Evolutionary conservation across 2,888 invertebrate species (phyloP).

Genomic region (Mesoligia furuncula): DNA sequence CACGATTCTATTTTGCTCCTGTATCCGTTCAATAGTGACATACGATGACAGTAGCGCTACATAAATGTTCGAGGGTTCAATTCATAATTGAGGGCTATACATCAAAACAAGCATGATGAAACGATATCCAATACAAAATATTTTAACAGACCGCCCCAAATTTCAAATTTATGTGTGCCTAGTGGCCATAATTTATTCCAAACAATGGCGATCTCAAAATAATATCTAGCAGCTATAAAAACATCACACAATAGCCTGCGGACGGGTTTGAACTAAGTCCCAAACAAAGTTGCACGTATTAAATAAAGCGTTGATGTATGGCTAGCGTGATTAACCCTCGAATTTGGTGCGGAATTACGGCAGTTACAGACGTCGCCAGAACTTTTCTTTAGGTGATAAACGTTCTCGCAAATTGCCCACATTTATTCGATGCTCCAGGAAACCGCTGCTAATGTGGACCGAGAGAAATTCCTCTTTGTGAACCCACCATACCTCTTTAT

Average conservation of each 20-base stretch:
- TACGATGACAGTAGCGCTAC: conserved; percentile 7
- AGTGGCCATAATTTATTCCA: conserved; percentile 58
- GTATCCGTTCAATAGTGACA: background rate
- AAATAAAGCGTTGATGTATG: conserved; percentile 85
- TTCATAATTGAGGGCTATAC: conserved; percentile 26
- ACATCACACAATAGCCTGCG: conserved; percentile 61
- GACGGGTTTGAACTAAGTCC: conserved; percentile 73
- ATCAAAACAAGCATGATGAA: conserved; percentile 44
- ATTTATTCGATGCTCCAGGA: conserved; percentile 85
- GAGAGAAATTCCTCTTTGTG: conserved; percentile 79
- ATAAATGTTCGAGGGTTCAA: conserved; percentile 28
- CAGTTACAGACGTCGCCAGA: conserved; percentile 86
- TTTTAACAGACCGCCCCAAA: conserved; percentile 47
- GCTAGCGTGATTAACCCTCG: conserved; percentile 85
- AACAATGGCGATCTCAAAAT: conserved; percentile 62
- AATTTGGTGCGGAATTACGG: conserved; percentile 84
- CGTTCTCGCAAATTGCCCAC: conserved; percentile 88
- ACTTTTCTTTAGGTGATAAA: conserved; percentile 90
- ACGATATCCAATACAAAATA: conserved; percentile 53
- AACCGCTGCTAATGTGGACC: conserved; percentile 83
- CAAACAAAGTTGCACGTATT: conserved; percentile 81
- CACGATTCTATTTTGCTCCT: background rate
- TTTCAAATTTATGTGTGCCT: conserved; percentile 53
- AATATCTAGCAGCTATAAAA: conserved; percentile 63
- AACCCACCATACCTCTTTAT: conserved; percentile 64